Evolutionary conservation across 2,888 invertebrate species (phyloP), one percentile per base, ranked within the genome.

Genomic region (Zygogramma bicolorata): DNA sequence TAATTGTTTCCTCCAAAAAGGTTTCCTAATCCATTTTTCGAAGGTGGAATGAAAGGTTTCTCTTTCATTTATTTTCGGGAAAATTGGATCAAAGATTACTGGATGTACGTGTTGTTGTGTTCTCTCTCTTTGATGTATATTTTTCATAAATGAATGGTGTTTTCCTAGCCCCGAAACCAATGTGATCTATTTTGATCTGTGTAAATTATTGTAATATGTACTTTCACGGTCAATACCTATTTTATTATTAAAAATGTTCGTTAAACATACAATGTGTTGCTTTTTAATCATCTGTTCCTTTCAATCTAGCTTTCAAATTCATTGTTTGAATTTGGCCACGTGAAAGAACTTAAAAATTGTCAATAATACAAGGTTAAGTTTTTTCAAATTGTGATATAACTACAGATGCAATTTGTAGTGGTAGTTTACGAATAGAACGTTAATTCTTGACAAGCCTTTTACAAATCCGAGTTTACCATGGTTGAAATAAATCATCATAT

Each of bases 191-290:
- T 79, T 79, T 75, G 81, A 82, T 83, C 80, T 77, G 74, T 78
- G 77, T 78, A 77, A 77, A 77, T 74, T 78, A 79, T 70, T 78
- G 77, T 77, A 77, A 77, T 68, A 82, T 86, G 86, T 86, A 86
- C 83, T 85, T 84, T 82, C 82, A 86, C 87, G 53, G 87, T 87
- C 86, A 85, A 86, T 85, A 85, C 83, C 84, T 86, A 86, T 87
- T 86, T 86, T 86, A 86, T 86, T 85, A 86, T 86, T 86, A 87
- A 86, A 80, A 81, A 84, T 85, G 83, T 85, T 86, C 84, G 85
- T 86, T 85, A 82, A 81, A 84, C 84, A 61, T 27, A 31, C 18
- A 62, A 2, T 38, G 27, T 20, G 68, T 72, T 68, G 18, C 53
- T 68, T 71, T 59, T 3, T 18, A 3, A 6, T 20, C 27, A 22